These are phyloP conservation scores for Lynx canadensis DNA, from an alignment of 2,113 vertebrate species.

Conservation along the genomic window DNA sequence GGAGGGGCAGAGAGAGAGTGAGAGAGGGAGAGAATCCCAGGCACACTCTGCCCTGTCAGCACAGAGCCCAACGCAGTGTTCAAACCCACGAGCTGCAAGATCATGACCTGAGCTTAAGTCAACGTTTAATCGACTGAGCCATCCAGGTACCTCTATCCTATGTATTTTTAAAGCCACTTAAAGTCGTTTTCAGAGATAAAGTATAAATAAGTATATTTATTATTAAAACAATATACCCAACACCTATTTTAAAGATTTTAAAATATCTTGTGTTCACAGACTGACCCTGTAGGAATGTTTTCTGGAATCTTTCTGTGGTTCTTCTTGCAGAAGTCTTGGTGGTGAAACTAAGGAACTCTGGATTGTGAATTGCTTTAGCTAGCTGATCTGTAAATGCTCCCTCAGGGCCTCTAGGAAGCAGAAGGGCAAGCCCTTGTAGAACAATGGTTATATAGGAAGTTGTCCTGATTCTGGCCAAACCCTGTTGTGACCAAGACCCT, in stretches of 20 bases:
- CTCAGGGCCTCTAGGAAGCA: not conserved
- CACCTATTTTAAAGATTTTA: not conserved
- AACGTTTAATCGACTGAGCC: no score
- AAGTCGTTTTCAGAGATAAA: conserved; percentile 7
- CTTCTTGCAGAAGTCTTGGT: not conserved
- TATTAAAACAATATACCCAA: not conserved
- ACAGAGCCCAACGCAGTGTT: no score
- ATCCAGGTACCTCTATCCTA: not conserved
- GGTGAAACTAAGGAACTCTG: not conserved
- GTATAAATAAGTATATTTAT: not conserved
- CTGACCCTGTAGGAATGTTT: not conserved
- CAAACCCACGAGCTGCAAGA: no score
- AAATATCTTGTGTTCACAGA: not conserved
- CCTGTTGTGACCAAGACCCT: not conserved
- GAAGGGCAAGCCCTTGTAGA: not conserved
- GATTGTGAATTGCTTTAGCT: not conserved
- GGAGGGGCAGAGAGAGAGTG: no score
- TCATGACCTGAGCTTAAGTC: no score
- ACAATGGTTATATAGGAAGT: not conserved
- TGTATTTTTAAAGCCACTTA: conserved; percentile 9
- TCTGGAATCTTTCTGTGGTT: not conserved
- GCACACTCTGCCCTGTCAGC: no score
- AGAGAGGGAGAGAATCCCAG: no score
- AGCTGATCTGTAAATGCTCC: not conserved
- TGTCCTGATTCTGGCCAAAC: not conserved